A percentile compares a stretch with the other conserved stretches of the same genome.
Evolutionary conservation across 1,140 invertebrate species (phyloP).

Genomic region (Potamilus streckersoni): DNA sequence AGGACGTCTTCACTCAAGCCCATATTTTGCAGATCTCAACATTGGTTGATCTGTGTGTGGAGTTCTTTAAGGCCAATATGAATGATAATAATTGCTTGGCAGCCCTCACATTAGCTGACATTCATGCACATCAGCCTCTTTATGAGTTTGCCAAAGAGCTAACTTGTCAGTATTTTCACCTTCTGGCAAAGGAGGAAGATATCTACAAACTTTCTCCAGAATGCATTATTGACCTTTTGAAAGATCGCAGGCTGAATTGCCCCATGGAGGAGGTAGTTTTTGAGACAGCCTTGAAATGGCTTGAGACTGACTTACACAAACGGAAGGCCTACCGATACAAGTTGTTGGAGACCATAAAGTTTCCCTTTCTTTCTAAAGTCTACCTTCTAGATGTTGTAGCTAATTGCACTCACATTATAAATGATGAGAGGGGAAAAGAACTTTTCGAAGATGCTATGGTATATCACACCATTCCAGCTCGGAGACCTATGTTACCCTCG

Average conservation of each 20-base stretch:
- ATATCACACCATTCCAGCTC: constrained; percentile 58
- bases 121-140: constrained; percentile 51
- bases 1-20: constrained; percentile 59
- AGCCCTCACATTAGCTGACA: constrained; percentile 56
- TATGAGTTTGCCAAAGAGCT: constrained; percentile 55
- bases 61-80: constrained; percentile 58
- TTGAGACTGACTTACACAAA: constrained; percentile 47
- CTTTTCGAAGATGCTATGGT: constrained; percentile 54
- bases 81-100: constrained; percentile 58
- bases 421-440: constrained; percentile 53
- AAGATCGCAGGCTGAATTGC: constrained; percentile 53
- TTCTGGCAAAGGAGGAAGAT: constrained; percentile 54
- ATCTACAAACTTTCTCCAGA: constrained; percentile 53
- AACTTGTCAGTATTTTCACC: constrained; percentile 51
- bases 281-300: constrained; percentile 54
- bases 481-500: constrained; percentile 51
- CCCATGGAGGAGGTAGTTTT: constrained; percentile 57
- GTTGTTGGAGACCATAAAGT: constrained; percentile 59
- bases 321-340: constrained; percentile 39
- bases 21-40: constrained; percentile 57
- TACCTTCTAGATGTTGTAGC: constrained; percentile 56
- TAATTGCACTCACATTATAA: constrained; percentile 41
- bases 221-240: constrained; percentile 54
- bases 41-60: constrained; percentile 56
- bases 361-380: constrained; percentile 52